A percentile compares a stretch with the other conserved stretches of the same genome.
Conservation (phyloP, 2,888 invertebrate species). For the Dexiosoma caninum region DNA sequence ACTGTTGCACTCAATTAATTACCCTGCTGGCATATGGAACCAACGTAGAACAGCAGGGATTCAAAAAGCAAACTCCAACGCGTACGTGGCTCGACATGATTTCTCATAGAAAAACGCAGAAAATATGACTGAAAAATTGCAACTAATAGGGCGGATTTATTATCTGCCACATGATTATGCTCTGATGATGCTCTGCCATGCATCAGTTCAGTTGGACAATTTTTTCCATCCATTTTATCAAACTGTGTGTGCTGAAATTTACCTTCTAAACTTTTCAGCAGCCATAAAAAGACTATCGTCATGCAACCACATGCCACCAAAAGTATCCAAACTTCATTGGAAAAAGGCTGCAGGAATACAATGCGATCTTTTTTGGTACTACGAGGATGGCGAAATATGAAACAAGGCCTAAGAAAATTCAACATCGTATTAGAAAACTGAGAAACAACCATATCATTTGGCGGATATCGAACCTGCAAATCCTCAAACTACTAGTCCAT, state of each 20-base stretch:
- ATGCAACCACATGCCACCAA: slow-evolving; percentile 76
- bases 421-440: not conserved
- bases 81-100: too few species aligned
- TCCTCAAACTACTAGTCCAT: too few species aligned
- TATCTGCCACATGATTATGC: not conserved
- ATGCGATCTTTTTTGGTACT: slow-evolving; percentile 80
- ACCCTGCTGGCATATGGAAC: slow-evolving; percentile 79
- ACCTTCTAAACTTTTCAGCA: slow-evolving; percentile 69
- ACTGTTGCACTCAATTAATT: slow-evolving; percentile 13
- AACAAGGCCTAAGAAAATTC: slow-evolving; percentile 79
- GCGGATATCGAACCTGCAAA: too few species aligned
- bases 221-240: not conserved
- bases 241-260: slow-evolving; percentile 63
- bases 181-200: too few species aligned
- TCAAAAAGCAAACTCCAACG: slow-evolving; percentile 72
- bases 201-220: not conserved
- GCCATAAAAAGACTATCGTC: slow-evolving; percentile 71
- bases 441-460: too few species aligned
- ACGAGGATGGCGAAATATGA: slow-evolving; percentile 85
- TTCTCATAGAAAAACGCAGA: too few species aligned
- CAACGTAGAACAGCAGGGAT: slow-evolving; percentile 76
- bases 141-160: not conserved
- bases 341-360: slow-evolving; percentile 83
- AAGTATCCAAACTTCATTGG: slow-evolving; percentile 80
- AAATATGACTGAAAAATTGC: not conserved